Evolutionary conservation across 2,888 invertebrate species (phyloP).

Genomic region (Papilio elwesi): DNA sequence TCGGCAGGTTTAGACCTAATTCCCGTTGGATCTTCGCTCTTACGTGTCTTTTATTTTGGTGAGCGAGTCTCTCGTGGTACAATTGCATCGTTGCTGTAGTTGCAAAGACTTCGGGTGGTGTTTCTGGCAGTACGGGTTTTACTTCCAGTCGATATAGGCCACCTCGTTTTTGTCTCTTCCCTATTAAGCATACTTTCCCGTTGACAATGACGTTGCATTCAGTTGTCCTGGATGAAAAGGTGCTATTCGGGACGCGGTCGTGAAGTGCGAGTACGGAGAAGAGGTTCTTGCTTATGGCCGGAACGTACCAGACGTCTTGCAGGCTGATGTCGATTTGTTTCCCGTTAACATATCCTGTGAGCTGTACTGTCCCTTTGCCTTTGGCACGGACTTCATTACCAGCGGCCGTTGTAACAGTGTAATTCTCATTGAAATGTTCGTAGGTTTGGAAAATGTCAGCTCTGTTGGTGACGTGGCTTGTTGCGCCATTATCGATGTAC

Average conservation of each 20-base stretch:
- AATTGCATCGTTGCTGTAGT: too few species aligned
- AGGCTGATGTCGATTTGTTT: background rate
- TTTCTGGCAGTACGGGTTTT: too few species aligned
- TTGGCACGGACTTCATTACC: conserved; percentile 13
- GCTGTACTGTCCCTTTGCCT: conserved; percentile 17
- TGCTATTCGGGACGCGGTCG: background rate
- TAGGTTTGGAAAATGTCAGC: background rate
- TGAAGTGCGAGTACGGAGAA: background rate
- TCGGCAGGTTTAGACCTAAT: too few species aligned
- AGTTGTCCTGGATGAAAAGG: background rate
- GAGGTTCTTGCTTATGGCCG: too few species aligned
- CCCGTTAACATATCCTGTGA: conserved; percentile 8
- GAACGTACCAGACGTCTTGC: background rate
- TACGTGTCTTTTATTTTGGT: too few species aligned
- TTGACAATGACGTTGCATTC: background rate
- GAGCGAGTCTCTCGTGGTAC: too few species aligned
- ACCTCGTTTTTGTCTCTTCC: too few species aligned
- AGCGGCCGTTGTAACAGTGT: conserved; percentile 1
- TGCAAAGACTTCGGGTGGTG: too few species aligned
- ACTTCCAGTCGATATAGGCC: too few species aligned
- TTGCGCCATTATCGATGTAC: background rate
- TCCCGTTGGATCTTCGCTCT: too few species aligned
- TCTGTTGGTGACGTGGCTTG: background rate
- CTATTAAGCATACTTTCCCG: too few species aligned
- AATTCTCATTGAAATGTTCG: background rate